Evolutionary conservation across 2,888 invertebrate genomes (phyloP).

Genomic region (Leptopilina drosophilae): DNA sequence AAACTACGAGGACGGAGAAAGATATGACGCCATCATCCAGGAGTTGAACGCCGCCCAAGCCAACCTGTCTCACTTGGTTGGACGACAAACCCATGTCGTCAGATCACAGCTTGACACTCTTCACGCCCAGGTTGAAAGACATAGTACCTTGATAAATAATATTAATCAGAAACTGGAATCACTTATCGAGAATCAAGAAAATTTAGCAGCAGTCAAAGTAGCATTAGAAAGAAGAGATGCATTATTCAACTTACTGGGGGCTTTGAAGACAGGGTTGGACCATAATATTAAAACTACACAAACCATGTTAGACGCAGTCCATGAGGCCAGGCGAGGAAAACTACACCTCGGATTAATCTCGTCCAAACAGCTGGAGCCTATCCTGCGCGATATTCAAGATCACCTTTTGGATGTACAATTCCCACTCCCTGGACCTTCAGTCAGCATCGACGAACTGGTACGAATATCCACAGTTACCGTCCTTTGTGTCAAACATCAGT

Average conservation of each 20-base stretch:
- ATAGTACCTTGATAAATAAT: neutral
- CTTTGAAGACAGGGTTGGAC: neutral
- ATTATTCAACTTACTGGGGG: neutral
- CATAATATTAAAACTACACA: neutral
- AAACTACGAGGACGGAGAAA: too few relatives aligned
- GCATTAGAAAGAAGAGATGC: neutral
- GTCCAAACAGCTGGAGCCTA: neutral
- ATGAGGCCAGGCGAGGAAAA: neutral
- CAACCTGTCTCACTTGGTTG: too few relatives aligned
- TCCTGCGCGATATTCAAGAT: neutral
- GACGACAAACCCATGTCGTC: neutral
- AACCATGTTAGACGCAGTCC: neutral
- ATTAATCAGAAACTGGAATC: neutral
- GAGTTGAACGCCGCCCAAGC: too few relatives aligned
- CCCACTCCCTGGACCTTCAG: neutral
- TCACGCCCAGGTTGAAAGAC: neutral
- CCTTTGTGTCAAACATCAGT: neutral
- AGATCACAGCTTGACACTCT: neutral
- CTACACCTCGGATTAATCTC: neutral
- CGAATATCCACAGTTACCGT: neutral
- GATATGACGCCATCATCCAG: too few relatives aligned
- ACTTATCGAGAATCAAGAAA: too few relatives aligned
- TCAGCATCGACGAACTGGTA: neutral
- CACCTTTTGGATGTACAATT: neutral
- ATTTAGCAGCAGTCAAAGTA: too few relatives aligned